Base-by-base conservation (phyloP, 2,888 invertebrate species). In the Parelbella ahira region DNA sequence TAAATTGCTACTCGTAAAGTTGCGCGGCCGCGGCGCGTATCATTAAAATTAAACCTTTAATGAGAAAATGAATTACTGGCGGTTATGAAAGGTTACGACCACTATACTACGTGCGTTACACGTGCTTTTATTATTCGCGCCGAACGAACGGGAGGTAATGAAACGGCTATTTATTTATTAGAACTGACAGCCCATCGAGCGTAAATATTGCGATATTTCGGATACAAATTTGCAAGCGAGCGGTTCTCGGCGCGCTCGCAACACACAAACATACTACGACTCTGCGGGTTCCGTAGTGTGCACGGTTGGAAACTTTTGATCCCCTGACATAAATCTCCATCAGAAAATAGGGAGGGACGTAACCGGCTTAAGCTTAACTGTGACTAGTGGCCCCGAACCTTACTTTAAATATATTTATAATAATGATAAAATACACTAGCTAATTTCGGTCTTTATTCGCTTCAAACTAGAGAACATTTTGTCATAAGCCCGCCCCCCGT, bases 281-380 rank as follows among this genome's bases (percentile, higher is more conserved):
- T 30, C 45, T 48, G 47, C 39, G 51, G 43, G 44, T 51, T 52
- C 54, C 52, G 53, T 66, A 62, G 68, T 72, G 74, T 70, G 77
- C 66, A 74, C 78, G 69, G 76, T 69, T 70, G 65, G 66, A 80
- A 86, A 86, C 81, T 86, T 87, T 86, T 86, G 86, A 86, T 86
- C 84, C 87, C 79, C 72, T 71, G 75, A 83, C 83, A 86, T 87
- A 86, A 87, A 87, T 86, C 86, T 84, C 82, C 84, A 87, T 87
- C 86, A 83, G 79, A 84, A 87, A 83, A 84, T 80, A 76, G 81
- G 84, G 82, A 74, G 86, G 86, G 84, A 68, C 62, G 83, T 84
- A 86, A 87, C 84, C 84, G 77, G 87, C 86, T 87, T 87, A 86
- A 76, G 86, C 82, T 87, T 86, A 87, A 83, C 80, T 70, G 73